Percentiles rank a stretch among this genome's conserved stretches.
Conservation (phyloP, 1,140 invertebrate genomes). For the Paramacrobiotus metropolitanus region DNA sequence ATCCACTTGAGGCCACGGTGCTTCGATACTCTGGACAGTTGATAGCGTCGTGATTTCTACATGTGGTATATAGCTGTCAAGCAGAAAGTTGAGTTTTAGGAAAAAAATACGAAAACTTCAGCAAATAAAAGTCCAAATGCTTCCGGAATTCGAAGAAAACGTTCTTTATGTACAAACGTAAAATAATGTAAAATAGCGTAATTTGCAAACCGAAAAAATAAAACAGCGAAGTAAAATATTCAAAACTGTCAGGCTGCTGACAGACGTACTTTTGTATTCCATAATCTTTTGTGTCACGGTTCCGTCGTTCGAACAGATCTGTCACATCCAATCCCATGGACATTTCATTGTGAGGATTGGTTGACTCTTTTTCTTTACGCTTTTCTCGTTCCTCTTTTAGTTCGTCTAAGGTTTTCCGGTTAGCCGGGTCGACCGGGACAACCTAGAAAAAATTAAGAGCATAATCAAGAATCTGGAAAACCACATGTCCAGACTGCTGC, state of each 20-base stretch:
- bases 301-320: not conserved
- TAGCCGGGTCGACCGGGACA: not conserved
- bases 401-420: not conserved
- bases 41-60: conserved; percentile 74
- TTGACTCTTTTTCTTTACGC: not conserved
- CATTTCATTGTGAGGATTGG: not conserved
- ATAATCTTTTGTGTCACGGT: not conserved
- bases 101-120: not conserved
- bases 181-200: too few relatives aligned
- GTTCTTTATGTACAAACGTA: too few relatives aligned
- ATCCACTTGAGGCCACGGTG: conserved; percentile 28
- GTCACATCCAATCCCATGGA: not conserved
- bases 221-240: not conserved
- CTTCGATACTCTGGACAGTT: conserved; percentile 72
- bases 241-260: not conserved
- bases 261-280: not conserved
- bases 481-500: too few relatives aligned
- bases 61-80: conserved; percentile 33
- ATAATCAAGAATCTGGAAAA: not conserved
- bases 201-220: too few relatives aligned
- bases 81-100: conserved; percentile 7
- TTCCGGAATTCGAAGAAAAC: too few relatives aligned
- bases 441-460: not conserved
- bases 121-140: not conserved
- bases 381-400: not conserved